Evolutionary conservation across 2,888 invertebrate genomes (phyloP).

Genomic region (Lepidochitona cinerea): DNA sequence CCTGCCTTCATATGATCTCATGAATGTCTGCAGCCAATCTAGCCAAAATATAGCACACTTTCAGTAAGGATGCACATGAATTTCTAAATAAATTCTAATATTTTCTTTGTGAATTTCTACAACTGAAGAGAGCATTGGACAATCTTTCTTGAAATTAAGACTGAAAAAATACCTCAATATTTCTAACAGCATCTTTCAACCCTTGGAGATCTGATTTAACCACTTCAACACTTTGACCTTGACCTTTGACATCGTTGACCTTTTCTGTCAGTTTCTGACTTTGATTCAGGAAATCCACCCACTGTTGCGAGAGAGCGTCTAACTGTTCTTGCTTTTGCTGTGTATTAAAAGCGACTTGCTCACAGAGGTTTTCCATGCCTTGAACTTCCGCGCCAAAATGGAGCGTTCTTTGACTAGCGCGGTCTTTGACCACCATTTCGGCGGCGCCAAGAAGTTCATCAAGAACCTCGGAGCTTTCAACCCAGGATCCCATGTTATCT

Average conservation of each 20-base stretch:
- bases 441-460: slow-evolving; percentile 62
- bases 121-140: no score
- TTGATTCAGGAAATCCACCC: slow-evolving; percentile 83
- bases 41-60: no score
- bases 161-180: slow-evolving; percentile 50
- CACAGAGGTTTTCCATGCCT: slow-evolving; percentile 50
- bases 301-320: slow-evolving; percentile 74
- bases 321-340: slow-evolving; percentile 66
- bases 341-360: slow-evolving; percentile 45
- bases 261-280: slow-evolving; percentile 76
- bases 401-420: slow-evolving; percentile 60
- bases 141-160: background rate
- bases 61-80: no score
- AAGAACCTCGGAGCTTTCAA: slow-evolving; percentile 45
- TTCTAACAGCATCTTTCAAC: slow-evolving; percentile 53
- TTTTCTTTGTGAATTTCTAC: no score
- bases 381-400: slow-evolving; percentile 62
- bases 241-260: slow-evolving; percentile 50
- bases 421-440: slow-evolving; percentile 62
- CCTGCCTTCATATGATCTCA: no score
- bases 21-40: no score
- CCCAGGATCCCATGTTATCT: slow-evolving; percentile 53
- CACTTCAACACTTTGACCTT: slow-evolving; percentile 37
- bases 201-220: slow-evolving; percentile 51
- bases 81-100: no score